phyloP scores from a whole-genome alignment of 2,797 vertebrate species.

The Mus spretus region DNA sequence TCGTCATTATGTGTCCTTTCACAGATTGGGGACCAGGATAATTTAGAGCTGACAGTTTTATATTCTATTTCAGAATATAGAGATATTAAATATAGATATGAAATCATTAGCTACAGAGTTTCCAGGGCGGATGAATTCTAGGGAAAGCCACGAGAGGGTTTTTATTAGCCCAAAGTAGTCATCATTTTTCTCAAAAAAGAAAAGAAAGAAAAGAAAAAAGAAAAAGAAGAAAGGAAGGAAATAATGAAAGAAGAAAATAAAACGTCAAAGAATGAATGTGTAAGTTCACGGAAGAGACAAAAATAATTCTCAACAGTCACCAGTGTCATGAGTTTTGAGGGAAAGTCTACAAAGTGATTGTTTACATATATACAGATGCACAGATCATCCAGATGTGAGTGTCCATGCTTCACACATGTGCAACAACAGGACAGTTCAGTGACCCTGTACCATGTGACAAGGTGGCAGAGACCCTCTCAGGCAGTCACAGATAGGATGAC shows the following conservation, averaged over 20 bases:
- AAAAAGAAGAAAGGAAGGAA: not conserved
- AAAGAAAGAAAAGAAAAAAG: not conserved
- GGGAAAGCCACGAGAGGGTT: not conserved
- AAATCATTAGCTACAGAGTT: slow-evolving; percentile 47
- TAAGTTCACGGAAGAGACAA: not conserved
- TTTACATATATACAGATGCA: not conserved
- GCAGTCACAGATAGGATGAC: not conserved
- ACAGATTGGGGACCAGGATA: slow-evolving; percentile 60
- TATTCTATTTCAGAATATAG: slow-evolving; percentile 51
- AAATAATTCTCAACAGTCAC: not conserved
- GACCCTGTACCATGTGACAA: slow-evolving; percentile 51
- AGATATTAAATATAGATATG: slow-evolving; percentile 62
- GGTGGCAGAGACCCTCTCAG: slow-evolving; percentile 31
- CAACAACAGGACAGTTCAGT: slow-evolving; percentile 14
- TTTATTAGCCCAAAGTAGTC: slow-evolving; percentile 69
- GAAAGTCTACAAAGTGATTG: not conserved
- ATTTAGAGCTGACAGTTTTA: slow-evolving; percentile 66
- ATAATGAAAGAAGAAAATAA: not conserved
- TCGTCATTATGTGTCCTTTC: slow-evolving; percentile 46
- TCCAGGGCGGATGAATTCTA: slow-evolving; percentile 43
- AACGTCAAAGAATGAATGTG: not conserved
- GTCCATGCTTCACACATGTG: slow-evolving; percentile 51
- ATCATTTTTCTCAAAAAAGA: not conserved
- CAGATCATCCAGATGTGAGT: slow-evolving; percentile 65
- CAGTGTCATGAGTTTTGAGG: not conserved